Base-by-base conservation (phyloP, 2,797 vertebrate genomes). In the Propithecus deckenii region DNA sequence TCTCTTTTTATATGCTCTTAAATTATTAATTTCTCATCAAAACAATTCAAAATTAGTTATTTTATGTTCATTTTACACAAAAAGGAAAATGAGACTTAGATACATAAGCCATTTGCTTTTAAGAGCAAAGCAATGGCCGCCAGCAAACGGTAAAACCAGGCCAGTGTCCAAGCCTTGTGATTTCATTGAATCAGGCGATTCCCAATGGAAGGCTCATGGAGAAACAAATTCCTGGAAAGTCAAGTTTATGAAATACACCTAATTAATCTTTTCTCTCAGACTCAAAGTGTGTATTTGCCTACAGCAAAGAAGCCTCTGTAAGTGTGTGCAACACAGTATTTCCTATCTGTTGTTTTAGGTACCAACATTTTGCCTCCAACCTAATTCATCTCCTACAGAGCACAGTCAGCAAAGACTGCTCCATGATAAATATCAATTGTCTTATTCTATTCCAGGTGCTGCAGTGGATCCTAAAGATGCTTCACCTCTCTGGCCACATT, bases 1-100 rank as follows among this genome's bases (percentile, higher is more conserved):
- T 78, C 12, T 8, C n/a, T 87, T 90, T n/a, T 22, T 7, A 20
- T 0, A 81, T 9, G 71, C 8, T 48, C 74, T 32, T 4, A 12
- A 79, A 92, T 94, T 50, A 71, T 43, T 48, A 81, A 38, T 72
- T 59, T 74, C 20, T 90, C 2, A 63, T 55, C 2, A 7, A 67
- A 86, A 8, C 32, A 86, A 30, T 25, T 86, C 67, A 67, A 8
- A 86, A 92, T 23, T 41, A 43, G 14, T 48, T 94, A 50, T 59
- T 80, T 48, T 65, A 22, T 55, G 9, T 23, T 86, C 13, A 28
- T 8, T 91, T 57, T 13, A 1, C 2, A 30, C 9, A 28, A 63
- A 12, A 23, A 17, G 13, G 7, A 43, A 94, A 74, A 63, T 14
- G 38, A 75, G 55, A 72, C 41, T 75, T 32, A 23, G 35, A 30